Evolutionary conservation across 2,797 vertebrate species (phyloP).

Genomic region (Glyptemys insculpta): DNA sequence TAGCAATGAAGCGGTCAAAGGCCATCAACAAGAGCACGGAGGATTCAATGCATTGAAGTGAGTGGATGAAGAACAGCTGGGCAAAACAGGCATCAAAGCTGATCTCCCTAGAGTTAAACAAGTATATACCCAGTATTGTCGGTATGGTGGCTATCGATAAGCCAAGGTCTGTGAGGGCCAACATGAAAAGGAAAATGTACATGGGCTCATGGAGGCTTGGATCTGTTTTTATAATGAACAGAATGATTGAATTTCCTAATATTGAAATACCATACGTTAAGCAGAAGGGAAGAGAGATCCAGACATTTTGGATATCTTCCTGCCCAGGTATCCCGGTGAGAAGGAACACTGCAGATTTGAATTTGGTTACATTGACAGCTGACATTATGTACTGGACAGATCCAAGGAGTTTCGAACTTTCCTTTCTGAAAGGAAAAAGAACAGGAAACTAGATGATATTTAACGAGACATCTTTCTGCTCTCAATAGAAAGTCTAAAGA

Average conservation of each 20-base stretch:
- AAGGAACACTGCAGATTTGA: neutral
- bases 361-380: neutral
- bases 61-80: neutral
- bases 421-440: too few species aligned
- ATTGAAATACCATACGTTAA: neutral
- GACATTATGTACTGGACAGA: neutral
- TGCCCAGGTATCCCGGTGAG: neutral
- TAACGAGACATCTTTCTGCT: too few species aligned
- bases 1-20: neutral
- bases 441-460: too few species aligned
- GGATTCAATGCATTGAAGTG: neutral
- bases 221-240: neutral
- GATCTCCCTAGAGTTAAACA: neutral
- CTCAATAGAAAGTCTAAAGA: too few species aligned
- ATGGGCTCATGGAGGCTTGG: neutral
- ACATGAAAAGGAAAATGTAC: neutral
- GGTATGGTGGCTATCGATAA: neutral
- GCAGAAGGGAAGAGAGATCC: neutral
- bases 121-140: accelerated
- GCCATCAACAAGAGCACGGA: neutral
- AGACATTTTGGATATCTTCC: neutral
- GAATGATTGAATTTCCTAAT: neutral
- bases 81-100: neutral
- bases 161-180: neutral
- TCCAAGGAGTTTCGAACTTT: too few species aligned